Base-by-base conservation (phyloP, 1,140 invertebrate genomes). In the Lanistes nyassanus region DNA sequence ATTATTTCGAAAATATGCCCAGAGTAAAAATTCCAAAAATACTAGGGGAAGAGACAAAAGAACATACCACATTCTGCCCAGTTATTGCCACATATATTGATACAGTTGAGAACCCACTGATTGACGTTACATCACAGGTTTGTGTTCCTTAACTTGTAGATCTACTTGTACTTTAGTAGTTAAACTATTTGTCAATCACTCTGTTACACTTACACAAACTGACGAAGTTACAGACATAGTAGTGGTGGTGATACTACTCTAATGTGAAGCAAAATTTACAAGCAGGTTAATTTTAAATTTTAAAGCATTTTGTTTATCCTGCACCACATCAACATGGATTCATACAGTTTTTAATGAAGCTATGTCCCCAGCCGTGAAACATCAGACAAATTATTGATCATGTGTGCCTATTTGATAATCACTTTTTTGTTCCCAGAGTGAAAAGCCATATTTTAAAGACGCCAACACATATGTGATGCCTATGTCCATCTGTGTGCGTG, bases 371-470 rank as follows among this genome's bases (percentile, higher is more conserved):
- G 51, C 51, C 13, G 51, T 53, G 51, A 53, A 11, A 53, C 13
- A 13, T 53, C 51, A 11, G 13, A 11, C 51, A 34, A 37, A 16
- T 34, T 31, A n/a, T 11, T 37, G 13, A 66, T 34, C 7, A 11
- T 13, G 34, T 29, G 7, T 66, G 34, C 64, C 13, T 7, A 36
- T 23, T 21, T 42, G 19, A 21, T n/a, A 37, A 19, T 67, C 37
- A n/a, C 5, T 37, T 72, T n/a, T 51, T 75, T n/a, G 11, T n/a
- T 68, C 53, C 5, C 55, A 68, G 65, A 69, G 39, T 42, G 55
- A 9, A 42, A 76, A 76, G 29, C 29, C 71, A 13, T 69, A 62
- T 37, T 77, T 77, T 58, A 34, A 66, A 31, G 76, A 77, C 31
- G 31, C 64, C n/a, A 51, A 19, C 26, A 73, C 60, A 16, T 77